Evolutionary conservation across 2,888 invertebrate genomes (phyloP).

Genomic region (Vannuccia rotundouncinata): DNA sequence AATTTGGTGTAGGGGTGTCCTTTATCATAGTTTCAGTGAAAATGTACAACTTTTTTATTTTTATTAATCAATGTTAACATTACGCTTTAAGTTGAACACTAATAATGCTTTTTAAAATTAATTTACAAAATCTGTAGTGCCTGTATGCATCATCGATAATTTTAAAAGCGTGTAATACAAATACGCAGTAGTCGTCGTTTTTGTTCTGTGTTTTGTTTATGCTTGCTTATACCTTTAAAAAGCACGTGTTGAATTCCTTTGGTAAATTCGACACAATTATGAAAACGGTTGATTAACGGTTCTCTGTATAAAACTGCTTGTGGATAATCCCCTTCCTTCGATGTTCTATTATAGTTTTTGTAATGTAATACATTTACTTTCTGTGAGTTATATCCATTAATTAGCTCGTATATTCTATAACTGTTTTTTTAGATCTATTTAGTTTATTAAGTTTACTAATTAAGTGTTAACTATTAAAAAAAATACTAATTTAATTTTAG

Average conservation of each 20-base stretch:
- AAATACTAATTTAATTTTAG: no score
- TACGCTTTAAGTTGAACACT: background rate
- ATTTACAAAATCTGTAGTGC: background rate
- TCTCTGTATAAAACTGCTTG: slow-evolving; percentile 18
- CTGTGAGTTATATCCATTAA: background rate
- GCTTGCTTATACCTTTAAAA: slow-evolving; percentile 23
- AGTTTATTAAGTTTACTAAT: no score
- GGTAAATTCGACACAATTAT: background rate
- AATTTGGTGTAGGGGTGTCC: slow-evolving; percentile 1
- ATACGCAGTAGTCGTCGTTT: slow-evolving; percentile 1
- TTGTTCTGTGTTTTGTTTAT: slow-evolving; percentile 14
- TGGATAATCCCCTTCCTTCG: slow-evolving; percentile 13
- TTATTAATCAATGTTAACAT: background rate
- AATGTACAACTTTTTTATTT: background rate
- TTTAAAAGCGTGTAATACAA: background rate
- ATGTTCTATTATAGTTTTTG: slow-evolving; percentile 14
- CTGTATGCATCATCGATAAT: background rate
- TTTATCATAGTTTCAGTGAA: slow-evolving; percentile 2
- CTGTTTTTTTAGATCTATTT: no score
- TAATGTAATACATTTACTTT: background rate
- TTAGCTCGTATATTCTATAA: no score
- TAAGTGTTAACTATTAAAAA: no score
- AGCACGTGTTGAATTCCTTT: slow-evolving; percentile 19
- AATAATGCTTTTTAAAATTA: background rate
- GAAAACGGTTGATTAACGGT: background rate